A percentile compares a stretch with the other conserved stretches of the same genome.
Conservation (phyloP, 2,797 vertebrate species). For the Trematocara caparti region DNA sequence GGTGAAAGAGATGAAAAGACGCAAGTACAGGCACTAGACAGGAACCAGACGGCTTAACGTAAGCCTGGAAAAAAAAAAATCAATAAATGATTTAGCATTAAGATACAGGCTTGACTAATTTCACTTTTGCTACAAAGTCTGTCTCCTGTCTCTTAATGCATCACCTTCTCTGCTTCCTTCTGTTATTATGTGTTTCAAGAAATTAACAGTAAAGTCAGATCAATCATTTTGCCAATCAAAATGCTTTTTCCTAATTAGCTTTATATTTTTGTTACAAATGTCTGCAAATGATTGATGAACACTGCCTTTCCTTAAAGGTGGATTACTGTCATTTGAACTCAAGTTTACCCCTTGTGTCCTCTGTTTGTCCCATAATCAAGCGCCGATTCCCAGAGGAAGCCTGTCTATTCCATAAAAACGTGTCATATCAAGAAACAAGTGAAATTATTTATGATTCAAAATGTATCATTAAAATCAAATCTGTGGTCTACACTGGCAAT, state of each 20-base stretch:
- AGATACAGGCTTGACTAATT: not conserved
- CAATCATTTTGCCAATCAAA: not conserved
- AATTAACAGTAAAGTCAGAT: not conserved
- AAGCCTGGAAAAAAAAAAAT: not conserved
- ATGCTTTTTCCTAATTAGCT: not conserved
- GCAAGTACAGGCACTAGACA: not conserved
- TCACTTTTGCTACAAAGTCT: not conserved
- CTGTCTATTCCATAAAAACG: not conserved
- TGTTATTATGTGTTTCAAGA: not conserved
- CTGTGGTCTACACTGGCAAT: not conserved
- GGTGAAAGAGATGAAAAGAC: not conserved
- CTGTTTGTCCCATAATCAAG: not conserved
- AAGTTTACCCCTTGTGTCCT: not conserved
- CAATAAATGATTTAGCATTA: not conserved
- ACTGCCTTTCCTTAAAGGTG: not conserved
- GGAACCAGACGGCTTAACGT: not conserved
- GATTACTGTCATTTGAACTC: not conserved
- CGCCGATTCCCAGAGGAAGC: not conserved
- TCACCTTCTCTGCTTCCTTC: not conserved
- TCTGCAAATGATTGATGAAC: not conserved
- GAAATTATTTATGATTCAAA: not conserved
- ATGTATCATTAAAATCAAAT: not conserved
- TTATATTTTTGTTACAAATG: not conserved
- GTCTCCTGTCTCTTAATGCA: not conserved
- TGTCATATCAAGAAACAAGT: not conserved